Evolutionary conservation across 2,797 vertebrate genomes (phyloP).

Genomic region (Heliangelus exortis): DNA sequence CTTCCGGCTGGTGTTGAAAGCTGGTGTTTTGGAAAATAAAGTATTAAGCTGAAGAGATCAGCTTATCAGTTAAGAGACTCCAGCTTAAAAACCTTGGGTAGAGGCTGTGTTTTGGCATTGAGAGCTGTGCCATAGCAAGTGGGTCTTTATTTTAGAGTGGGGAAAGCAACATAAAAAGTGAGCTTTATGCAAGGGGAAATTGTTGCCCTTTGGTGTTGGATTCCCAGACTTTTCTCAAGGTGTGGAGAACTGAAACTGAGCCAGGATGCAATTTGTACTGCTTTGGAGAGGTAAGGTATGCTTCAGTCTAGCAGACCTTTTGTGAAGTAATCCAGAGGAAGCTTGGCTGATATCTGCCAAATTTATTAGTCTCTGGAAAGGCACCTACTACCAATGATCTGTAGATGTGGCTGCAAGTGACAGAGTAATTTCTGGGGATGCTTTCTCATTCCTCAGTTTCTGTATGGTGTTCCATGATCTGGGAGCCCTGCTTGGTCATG

Average conservation of each 20-base stretch:
- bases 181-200: not conserved
- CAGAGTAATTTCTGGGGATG: not conserved
- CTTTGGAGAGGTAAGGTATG: not conserved
- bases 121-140: not conserved
- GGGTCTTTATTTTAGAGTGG: not conserved
- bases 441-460: not conserved
- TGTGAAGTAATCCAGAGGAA: not conserved
- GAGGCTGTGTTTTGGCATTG: not conserved
- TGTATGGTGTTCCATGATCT: not conserved
- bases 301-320: not conserved
- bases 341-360: not conserved
- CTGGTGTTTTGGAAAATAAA: not conserved
- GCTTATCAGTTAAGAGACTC: not conserved
- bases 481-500: not conserved
- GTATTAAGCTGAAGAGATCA: not conserved
- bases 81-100: fast-evolving
- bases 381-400: not conserved
- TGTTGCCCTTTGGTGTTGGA: fast-evolving
- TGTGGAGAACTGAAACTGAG: not conserved
- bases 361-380: not conserved
- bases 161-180: fast-evolving
- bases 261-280: not conserved
- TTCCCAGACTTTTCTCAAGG: fast-evolving
- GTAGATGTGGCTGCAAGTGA: not conserved
- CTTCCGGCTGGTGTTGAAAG: not conserved